A percentile compares a stretch with the other conserved stretches of the same genome.
Conservation (phyloP, 2,888 invertebrate species). For the Dichetophora obliterata region DNA sequence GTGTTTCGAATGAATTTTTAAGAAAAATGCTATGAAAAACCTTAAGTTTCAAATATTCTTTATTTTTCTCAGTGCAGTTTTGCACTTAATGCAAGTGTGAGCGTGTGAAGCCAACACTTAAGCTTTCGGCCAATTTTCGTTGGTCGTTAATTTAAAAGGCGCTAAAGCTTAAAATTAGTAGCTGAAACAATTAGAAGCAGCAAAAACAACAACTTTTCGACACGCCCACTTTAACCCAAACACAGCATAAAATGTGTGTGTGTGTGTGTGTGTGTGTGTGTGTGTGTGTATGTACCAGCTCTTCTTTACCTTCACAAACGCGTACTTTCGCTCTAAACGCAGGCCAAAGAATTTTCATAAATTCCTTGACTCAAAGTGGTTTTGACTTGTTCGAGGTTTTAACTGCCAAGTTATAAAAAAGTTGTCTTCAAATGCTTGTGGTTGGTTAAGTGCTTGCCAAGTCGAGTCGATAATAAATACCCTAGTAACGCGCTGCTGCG, state of each 20-base stretch:
- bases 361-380: not conserved
- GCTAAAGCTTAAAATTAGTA: not conserved
- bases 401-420: slow-evolving; percentile 29
- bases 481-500: not conserved
- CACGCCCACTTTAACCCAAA: not conserved
- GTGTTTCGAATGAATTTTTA: too few species aligned
- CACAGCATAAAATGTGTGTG: not conserved
- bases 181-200: too few species aligned
- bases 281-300: not conserved
- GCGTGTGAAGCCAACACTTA: not conserved
- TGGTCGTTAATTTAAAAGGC: slow-evolving; percentile 3
- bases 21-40: too few species aligned
- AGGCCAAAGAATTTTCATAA: slow-evolving; percentile 18
- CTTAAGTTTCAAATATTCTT: too few species aligned
- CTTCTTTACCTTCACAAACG: too few species aligned
- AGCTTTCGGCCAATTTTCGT: slow-evolving; percentile 1
- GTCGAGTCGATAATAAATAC: slow-evolving; percentile 1
- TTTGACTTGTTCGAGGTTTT: slow-evolving; percentile 18
- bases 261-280: too few species aligned
- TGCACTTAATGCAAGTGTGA: not conserved
- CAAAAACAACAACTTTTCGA: too few species aligned
- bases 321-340: not conserved
- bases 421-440: slow-evolving; percentile 20
- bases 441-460: not conserved
- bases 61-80: too few species aligned